These are phyloP conservation scores for Amitus sp. DNA, from an alignment of 2,888 invertebrate species.

Conservation along the genomic window DNA sequence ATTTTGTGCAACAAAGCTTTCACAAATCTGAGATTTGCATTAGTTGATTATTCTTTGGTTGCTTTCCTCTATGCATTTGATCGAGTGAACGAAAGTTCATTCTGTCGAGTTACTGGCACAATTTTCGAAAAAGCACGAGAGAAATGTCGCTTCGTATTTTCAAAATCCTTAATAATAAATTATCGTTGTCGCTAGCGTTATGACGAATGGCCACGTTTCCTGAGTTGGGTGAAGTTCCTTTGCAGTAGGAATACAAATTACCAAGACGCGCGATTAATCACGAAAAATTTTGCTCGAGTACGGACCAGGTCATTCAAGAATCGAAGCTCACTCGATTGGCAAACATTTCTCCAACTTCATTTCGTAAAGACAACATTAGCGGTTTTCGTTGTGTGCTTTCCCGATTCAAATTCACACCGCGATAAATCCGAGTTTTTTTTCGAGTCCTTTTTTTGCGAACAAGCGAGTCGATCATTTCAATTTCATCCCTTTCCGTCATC, in stretches of 20 bases:
- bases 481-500: neutral
- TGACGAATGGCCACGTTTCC: neutral
- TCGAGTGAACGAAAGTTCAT: too few species aligned
- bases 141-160: neutral
- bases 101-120: too few species aligned
- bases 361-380: neutral
- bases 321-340: neutral
- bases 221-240: neutral
- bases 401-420: neutral
- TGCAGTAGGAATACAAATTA: neutral
- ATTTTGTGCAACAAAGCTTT: too few species aligned
- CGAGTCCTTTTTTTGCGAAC: neutral
- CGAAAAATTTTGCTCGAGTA: neutral
- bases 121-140: neutral
- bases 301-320: neutral
- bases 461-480: neutral
- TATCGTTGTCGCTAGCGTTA: neutral
- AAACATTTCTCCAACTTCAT: neutral
- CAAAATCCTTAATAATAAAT: conserved; percentile 1
- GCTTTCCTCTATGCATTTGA: too few species aligned
- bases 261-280: neutral
- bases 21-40: too few species aligned
- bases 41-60: too few species aligned
- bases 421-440: neutral
- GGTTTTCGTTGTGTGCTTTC: neutral